A percentile compares a stretch with the other conserved stretches of the same genome.
Evolutionary conservation across 1,140 invertebrate genomes (phyloP).

Genomic region (Diuraphis noxia): DNA sequence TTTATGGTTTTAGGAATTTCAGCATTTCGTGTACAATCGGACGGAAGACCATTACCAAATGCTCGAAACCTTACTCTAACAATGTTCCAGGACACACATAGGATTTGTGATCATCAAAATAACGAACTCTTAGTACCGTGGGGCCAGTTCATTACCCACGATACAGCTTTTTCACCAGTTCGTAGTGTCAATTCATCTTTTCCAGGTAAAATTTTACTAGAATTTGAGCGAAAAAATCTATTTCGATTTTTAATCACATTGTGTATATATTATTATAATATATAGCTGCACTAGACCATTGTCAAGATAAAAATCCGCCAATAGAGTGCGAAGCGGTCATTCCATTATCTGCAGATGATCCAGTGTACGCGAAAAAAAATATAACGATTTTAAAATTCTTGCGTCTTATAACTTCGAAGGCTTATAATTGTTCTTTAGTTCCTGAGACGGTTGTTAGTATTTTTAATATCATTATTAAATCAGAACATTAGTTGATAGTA

Average conservation of each 20-base stretch:
- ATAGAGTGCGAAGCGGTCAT: not conserved
- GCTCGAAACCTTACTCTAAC: constrained; percentile 63
- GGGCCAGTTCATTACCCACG: constrained; percentile 28
- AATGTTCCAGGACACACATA: constrained; percentile 61
- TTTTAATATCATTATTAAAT: not conserved
- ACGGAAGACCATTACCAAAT: constrained; percentile 62
- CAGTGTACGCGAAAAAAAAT: not conserved
- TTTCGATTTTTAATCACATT: not conserved
- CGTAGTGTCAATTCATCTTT: constrained; percentile 21
- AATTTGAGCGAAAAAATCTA: not conserved
- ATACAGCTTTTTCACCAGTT: not conserved
- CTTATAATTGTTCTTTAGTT: not conserved
- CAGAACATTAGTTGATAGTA: not conserved
- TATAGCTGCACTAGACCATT: not conserved
- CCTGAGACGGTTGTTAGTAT: not conserved
- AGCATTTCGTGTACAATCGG: constrained; percentile 60
- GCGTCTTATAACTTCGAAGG: not conserved
- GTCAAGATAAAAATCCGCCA: not conserved
- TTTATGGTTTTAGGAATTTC: constrained; percentile 35
- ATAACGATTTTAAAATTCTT: not conserved
- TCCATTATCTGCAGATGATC: not conserved
- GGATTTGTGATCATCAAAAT: constrained; percentile 25
- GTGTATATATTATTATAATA: not conserved
- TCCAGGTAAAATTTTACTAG: not conserved
- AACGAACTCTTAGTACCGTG: constrained; percentile 2